Conservation (phyloP, 2,888 invertebrate species). For the Drosophila bunnanda region DNA sequence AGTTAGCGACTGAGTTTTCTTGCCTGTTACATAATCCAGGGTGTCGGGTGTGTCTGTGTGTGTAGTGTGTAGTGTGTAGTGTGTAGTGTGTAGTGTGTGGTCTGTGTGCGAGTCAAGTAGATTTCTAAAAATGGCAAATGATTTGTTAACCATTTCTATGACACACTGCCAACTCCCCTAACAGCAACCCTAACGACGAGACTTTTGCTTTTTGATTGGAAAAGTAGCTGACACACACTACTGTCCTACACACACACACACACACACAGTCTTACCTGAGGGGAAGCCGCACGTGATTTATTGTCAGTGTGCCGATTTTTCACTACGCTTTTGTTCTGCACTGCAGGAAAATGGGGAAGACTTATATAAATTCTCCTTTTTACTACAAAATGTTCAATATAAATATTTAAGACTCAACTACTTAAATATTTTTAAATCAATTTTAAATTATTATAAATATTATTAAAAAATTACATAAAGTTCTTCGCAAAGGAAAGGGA, state of each 20-base stretch:
- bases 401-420: no score
- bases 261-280: constrained; percentile 19
- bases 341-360: constrained; percentile 9
- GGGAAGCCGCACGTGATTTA: constrained; percentile 69
- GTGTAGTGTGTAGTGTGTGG: constrained; percentile 15
- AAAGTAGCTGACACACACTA: constrained; percentile 36
- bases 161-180: constrained; percentile 41
- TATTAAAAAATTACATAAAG: no score
- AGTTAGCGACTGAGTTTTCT: constrained; percentile 46
- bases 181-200: constrained; percentile 37
- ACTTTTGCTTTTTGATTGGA: constrained; percentile 52
- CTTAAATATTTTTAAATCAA: background rate
- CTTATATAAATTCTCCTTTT: background rate
- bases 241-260: background rate
- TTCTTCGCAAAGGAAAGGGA: no score
- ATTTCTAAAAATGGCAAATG: constrained; percentile 75
- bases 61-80: constrained; percentile 34
- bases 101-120: constrained; percentile 68
- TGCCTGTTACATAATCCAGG: constrained; percentile 61
- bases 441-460: background rate
- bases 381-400: background rate
- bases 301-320: constrained; percentile 71
- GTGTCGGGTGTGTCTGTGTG: constrained; percentile 40
- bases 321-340: constrained; percentile 25
- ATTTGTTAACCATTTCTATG: constrained; percentile 60